A percentile compares a stretch with the other conserved stretches of the same genome.
Conservation (phyloP, 1,140 invertebrate genomes). For the Caenorhabditis brenneri region DNA sequence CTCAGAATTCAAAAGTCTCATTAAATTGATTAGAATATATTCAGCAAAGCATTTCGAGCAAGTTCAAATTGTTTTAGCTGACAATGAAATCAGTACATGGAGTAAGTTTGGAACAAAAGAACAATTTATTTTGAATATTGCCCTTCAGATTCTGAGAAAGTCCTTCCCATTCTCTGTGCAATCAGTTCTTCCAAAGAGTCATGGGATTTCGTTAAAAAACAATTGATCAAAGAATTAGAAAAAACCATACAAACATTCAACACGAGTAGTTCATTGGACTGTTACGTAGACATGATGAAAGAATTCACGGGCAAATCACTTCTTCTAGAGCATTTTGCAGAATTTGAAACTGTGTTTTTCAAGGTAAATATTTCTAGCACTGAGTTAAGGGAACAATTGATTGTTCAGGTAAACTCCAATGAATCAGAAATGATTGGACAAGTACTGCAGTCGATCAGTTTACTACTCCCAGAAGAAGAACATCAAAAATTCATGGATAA, state of each 20-base stretch:
- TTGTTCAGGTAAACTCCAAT: background rate
- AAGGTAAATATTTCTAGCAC: background rate
- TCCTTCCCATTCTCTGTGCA: background rate
- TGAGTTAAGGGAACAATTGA: no score
- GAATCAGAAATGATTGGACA: background rate
- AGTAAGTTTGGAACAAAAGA: background rate
- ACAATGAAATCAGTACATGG: background rate
- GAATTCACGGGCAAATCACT: background rate
- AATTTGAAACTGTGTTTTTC: background rate
- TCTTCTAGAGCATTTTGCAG: background rate
- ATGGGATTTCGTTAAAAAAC: background rate
- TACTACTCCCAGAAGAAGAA: background rate
- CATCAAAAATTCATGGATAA: background rate
- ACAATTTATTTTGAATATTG: background rate
- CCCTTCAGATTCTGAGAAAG: conserved; percentile 1
- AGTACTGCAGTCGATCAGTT: background rate
- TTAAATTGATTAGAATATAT: conserved; percentile 11
- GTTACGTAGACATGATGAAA: conserved; percentile 1
- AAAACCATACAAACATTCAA: background rate
- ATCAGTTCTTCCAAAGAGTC: background rate
- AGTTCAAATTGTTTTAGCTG: conserved; percentile 13
- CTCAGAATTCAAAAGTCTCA: background rate
- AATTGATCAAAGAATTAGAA: background rate
- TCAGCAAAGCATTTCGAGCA: background rate
- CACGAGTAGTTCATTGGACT: background rate